These are phyloP conservation scores for Melanotaenia maccullochi DNA, from an alignment of 2,797 vertebrate genomes.

Conservation along the genomic window DNA sequence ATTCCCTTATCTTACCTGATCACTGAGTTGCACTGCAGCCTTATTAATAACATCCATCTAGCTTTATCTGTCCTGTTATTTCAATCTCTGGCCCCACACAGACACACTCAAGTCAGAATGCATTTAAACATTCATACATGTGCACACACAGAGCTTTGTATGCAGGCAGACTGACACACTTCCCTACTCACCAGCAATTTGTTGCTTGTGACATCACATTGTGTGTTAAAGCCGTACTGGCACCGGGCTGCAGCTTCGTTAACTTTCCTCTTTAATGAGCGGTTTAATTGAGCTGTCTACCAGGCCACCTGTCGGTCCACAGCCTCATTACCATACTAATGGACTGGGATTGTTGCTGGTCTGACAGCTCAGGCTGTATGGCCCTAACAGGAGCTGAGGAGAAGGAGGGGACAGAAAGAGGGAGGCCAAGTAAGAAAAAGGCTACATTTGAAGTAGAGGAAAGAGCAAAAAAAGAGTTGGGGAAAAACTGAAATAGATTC, in stretches of 20 bases:
- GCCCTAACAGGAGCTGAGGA: constrained; percentile 86
- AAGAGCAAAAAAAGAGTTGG: not conserved
- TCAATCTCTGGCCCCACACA: constrained; percentile 54
- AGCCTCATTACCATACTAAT: constrained; percentile 99
- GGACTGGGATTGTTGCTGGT: constrained; percentile 96
- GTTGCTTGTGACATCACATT: constrained; percentile 98
- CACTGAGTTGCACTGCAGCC: constrained; percentile 47
- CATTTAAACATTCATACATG: constrained; percentile 10
- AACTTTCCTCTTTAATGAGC: constrained; percentile 99
- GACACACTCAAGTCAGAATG: constrained; percentile 17
- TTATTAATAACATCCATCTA: constrained; percentile 83
- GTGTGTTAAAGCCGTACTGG: constrained; percentile 92
- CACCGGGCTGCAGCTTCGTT: constrained; percentile 95
- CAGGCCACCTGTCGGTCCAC: constrained; percentile 98
- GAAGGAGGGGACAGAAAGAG: constrained; percentile 70
- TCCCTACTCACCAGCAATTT: constrained; percentile 87
- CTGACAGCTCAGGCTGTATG: constrained; percentile 87
- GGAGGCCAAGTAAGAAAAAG: constrained; percentile 41
- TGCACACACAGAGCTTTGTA: constrained; percentile 21
- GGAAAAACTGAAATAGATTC: constrained; percentile 14
- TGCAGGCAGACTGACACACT: constrained; percentile 59
- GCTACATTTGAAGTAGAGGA: constrained; percentile 43
- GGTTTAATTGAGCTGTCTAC: constrained; percentile 99
- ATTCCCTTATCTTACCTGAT: constrained; percentile 58
- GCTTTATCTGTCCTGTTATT: constrained; percentile 71